Evolutionary conservation across 1,140 invertebrate genomes (phyloP), one percentile per base, ranked within the genome.

Genomic region (Scaptomyza pallida): DNA sequence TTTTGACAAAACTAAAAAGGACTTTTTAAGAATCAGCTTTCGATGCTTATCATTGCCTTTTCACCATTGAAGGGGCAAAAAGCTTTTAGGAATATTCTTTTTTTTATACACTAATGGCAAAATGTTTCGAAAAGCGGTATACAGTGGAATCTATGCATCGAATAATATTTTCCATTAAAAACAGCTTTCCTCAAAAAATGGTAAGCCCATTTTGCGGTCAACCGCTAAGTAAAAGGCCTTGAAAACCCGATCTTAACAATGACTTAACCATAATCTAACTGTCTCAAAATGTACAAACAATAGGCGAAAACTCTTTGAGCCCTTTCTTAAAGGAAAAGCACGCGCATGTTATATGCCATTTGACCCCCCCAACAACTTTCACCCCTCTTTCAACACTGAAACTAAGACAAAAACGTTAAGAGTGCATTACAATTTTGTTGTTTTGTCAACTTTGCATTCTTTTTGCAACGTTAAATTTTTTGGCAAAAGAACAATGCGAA

Each of bases 371-470:
- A 17, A 23, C 21, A 30, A 72, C 63, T 68, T 68, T 72, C 70
- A 72, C 61, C 63, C 64, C 70, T n/a, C n/a, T 68, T 67, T 67
- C 35, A 37, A 41, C n/a, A 37, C 12, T n/a, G 33, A 33, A 54
- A 26, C 23, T 5, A 26, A 26, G 0, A 26, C 23, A 30, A n/a
- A 50, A 63, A 69, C 41, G n/a, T n/a, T n/a, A n/a, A 48, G 23
- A 26, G 67, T 48, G 21, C 35, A 70, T 56, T 47, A 56, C 23
- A 70, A 63, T 70, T 62, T 50, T 1, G 41, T 54, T 72, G 69
- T 72, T 73, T 56, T 68, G 71, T 56, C 71, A 73, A 73, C 71
- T 73, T 59, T 52, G 63, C 56, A 69, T 73, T 73, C 43, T 62
- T 62, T 56, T 21, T 33, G 2, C 33, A n/a, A n/a, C 40, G 43